Evolutionary conservation across 2,113 vertebrate genomes (phyloP), one percentile per base, ranked within the genome.

Genomic region (Sturnus vulgaris): DNA sequence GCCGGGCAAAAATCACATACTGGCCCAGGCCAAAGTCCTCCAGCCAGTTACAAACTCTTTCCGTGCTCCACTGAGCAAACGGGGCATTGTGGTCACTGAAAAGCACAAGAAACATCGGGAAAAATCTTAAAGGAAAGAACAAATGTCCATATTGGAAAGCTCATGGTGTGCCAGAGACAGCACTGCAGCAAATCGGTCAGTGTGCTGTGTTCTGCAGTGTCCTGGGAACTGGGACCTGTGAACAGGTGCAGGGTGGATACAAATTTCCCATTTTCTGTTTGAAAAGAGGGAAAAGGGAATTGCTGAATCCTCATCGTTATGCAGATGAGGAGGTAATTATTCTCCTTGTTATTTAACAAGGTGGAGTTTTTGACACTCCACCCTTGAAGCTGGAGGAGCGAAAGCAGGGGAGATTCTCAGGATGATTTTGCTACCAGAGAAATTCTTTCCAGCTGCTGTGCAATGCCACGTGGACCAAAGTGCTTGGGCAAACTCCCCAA

Each of bases 11-110:
- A 95, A 98, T 99, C 91, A 99, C 98, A 0, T 99, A 99, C 93
- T 99, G 99, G 70, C 98, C 98, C 4, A 99, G 97, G 33, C 99
- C 99, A 11, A 98, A 99, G 94, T 99, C 99, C 93, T 99, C 99
- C 7, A 99, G 97, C 99, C 99, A 99, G 16, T 98, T 97, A 83
- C 99, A 99, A 40, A 99, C 99, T 59, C 99, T 99, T 90, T 99
- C 99, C 21, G 98, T 99, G 96, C 96, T 98, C 99, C 99, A 99
- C 91, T 99, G 99, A 68, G 98, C 98, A 95, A 99, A 99, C 0
- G 99, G 99, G 61, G 98, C 98, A 19, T 98, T 98, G 90, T 96
- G 81, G 39, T 98, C 98, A 72, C 98, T 98, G 96, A n/a, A 84
- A 96, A 95, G 69, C 56, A 95, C 37, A 97, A 89, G 19, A 69